Base-by-base conservation (phyloP, 2,113 vertebrate genomes). In the Verasper variegatus region DNA sequence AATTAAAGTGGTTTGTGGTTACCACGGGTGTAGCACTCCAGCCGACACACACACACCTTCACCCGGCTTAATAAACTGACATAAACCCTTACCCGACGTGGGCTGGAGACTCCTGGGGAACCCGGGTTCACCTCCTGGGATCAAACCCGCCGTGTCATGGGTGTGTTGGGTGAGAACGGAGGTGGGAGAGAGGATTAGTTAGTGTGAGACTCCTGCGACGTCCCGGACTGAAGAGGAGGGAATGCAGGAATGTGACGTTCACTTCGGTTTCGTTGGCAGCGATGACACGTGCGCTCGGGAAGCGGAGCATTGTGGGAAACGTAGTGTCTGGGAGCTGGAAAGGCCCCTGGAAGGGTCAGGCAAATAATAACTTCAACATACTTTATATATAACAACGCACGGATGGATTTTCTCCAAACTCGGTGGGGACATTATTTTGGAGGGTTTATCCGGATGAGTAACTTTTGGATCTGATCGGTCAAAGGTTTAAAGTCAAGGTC, bases 181-280 rank as follows among this genome's bases (percentile, higher is more conserved):
- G 47, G 60, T 37, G 66, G 75, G 58, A 42, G 26, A 73, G 71
- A 78, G 76, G 90, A 85, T 92, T 81, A 90, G 20, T 21, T 9
- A 13, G 54, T 14, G 11, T 56, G 54, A 6, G 74, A 88, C 88
- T 91, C 88, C 90, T 15, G 47, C 47, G 80, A 85, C 81, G 85
- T 90, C 81, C 85, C 90, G 78, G 68, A 73, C 86, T 65, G 14
- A 63, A 78, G 85, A 81, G 81, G 90, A 71, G 79, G 81, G 92
- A 94, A 94, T 94, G 91, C 89, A 90, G 93, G 93, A 94, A 93
- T 94, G 93, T 95, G 95, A 95, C 94, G 94, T 91, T 68, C 82
- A 54, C 80, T 90, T 85, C 87, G 90, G 82, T 89, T 20, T 82
- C 56, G 88, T 73, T 89, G 85, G 88, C 89, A 80, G 71, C 59